phyloP scores from a whole-genome alignment of 30 jellyfish, hydroid and myxozoan genomes.

The Chironex yamaguchii region DNA sequence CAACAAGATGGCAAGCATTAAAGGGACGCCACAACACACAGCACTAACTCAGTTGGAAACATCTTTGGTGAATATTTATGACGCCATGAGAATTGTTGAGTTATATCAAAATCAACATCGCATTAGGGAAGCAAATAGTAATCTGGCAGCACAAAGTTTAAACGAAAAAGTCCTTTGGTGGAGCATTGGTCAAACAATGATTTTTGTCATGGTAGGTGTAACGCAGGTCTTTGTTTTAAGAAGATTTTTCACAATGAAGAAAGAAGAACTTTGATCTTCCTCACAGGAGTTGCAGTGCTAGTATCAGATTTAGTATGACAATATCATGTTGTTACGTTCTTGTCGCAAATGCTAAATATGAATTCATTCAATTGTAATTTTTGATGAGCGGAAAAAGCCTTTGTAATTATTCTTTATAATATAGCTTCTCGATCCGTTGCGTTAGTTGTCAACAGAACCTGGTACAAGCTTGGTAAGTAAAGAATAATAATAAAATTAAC shows the following conservation, averaged over 20 bases:
- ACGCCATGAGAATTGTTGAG: slow-evolving; percentile 92
- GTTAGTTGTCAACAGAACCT: no score
- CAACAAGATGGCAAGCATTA: slow-evolving; percentile 65
- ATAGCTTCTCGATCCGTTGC: no score
- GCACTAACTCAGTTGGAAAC: slow-evolving; percentile 96
- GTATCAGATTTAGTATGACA: no score
- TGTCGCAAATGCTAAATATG: no score
- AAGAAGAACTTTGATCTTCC: slow-evolving; percentile 78
- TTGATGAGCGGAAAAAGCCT: no score
- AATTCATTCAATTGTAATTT: no score
- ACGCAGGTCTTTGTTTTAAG: slow-evolving; percentile 84
- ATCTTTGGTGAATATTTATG: slow-evolving; percentile 90
- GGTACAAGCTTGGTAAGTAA: no score
- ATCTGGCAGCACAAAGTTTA: slow-evolving; percentile 83
- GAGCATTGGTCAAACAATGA: slow-evolving; percentile 92
- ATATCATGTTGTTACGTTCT: no score
- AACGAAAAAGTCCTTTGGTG: slow-evolving; percentile 90
- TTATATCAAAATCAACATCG: slow-evolving; percentile 97
- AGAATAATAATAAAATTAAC: no score
- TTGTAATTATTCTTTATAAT: no score
- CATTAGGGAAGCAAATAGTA: slow-evolving; percentile 93
- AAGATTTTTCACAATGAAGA: slow-evolving; percentile 83
- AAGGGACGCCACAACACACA: slow-evolving; percentile 47
- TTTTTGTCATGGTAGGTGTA: slow-evolving; percentile 66
- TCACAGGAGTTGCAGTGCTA: neutral